Percentiles rank a stretch among this genome's conserved stretches.
phyloP scores from a whole-genome alignment of 1,140 invertebrate genomes.

The Cryptotermes secundus region DNA sequence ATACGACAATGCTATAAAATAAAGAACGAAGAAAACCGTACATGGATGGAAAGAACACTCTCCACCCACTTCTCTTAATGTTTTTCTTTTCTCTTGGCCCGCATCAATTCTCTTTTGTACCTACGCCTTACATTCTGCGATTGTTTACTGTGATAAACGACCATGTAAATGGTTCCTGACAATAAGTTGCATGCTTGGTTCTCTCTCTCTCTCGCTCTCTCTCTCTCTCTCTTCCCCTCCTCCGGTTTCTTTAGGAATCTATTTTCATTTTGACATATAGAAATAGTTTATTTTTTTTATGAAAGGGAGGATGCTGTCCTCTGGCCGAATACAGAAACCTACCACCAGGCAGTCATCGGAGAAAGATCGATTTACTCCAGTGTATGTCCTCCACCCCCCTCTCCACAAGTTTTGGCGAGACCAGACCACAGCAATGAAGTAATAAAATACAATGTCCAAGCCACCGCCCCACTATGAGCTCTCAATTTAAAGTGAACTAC shows the following conservation, averaged over 20 bases:
- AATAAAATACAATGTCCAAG: too few species aligned
- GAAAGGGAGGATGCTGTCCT: neutral
- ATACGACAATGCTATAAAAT: neutral
- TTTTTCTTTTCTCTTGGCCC: neutral
- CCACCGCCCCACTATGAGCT: neutral
- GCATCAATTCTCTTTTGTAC: neutral
- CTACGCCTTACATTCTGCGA: neutral
- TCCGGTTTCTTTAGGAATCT: conserved; percentile 1
- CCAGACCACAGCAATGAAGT: neutral
- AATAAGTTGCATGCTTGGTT: neutral
- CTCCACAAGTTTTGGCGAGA: too few species aligned
- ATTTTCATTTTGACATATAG: neutral
- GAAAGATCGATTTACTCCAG: neutral
- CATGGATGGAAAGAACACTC: neutral
- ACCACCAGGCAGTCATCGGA: neutral
- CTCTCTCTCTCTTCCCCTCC: too few species aligned
- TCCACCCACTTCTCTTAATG: neutral
- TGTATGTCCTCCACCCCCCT: neutral
- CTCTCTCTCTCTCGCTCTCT: neutral
- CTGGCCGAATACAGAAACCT: neutral
- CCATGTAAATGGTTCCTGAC: conserved; percentile 11
- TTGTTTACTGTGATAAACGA: conserved; percentile 11
- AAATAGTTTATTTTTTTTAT: neutral
- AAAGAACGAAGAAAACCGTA: neutral
- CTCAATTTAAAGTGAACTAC: neutral